Percentiles rank a stretch among this genome's conserved stretches.
Conservation (phyloP, 2,888 invertebrate species). For the Hypomecis punctinalis region DNA sequence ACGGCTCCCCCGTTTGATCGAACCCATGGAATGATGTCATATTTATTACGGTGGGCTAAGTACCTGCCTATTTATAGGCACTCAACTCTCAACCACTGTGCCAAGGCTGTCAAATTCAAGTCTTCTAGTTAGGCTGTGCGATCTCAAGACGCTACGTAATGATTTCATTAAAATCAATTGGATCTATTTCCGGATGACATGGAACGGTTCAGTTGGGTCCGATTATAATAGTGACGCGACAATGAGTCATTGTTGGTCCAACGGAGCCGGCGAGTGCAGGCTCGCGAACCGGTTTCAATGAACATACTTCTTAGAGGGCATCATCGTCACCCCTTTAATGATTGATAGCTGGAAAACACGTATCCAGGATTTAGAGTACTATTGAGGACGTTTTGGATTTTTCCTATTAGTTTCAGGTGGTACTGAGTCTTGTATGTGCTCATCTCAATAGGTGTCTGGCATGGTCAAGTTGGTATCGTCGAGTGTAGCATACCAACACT, state of each 20-base stretch:
- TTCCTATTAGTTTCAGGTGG: neutral
- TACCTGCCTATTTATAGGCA: neutral
- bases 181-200: constrained; percentile 56
- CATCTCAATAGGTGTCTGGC: no score
- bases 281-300: constrained; percentile 38
- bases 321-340: constrained; percentile 13
- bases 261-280: constrained; percentile 22
- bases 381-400: neutral
- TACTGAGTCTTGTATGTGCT: no score
- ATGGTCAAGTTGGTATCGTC: no score
- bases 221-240: constrained; percentile 41
- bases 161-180: constrained; percentile 41
- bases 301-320: constrained; percentile 20
- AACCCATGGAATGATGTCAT: constrained; percentile 23
- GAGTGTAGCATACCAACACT: no score
- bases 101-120: constrained; percentile 1
- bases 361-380: neutral
- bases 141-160: constrained; percentile 21
- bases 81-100: neutral
- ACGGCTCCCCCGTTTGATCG: no score
- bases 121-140: neutral
- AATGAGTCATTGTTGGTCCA: constrained; percentile 40
- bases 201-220: constrained; percentile 41
- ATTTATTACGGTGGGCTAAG: neutral
- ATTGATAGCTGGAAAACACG: constrained; percentile 20